These are phyloP conservation scores for Thunnus albacares DNA, from an alignment of 2,797 vertebrate genomes.

Conservation along the genomic window DNA sequence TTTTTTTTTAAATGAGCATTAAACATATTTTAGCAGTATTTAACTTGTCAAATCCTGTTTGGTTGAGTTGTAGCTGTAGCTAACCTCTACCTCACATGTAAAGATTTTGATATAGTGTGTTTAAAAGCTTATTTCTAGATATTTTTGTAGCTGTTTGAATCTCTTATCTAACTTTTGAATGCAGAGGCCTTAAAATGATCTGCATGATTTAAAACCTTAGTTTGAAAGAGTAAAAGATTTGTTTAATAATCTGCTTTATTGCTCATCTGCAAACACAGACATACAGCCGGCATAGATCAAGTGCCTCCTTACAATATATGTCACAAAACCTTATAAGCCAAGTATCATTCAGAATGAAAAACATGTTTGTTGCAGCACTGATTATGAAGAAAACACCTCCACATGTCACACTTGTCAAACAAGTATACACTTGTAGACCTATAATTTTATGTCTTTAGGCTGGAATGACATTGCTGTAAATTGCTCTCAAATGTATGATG, in stretches of 20 bases:
- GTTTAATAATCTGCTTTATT: neutral
- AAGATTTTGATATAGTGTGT: neutral
- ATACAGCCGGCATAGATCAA: neutral
- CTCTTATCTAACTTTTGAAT: neutral
- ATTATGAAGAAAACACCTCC: neutral
- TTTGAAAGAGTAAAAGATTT: neutral
- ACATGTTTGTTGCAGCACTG: neutral
- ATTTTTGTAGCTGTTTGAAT: neutral
- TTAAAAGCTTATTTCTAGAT: neutral
- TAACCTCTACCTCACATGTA: neutral
- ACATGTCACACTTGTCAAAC: neutral
- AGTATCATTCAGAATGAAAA: neutral
- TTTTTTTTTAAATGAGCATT: neutral
- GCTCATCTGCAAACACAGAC: neutral
- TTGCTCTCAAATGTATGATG: neutral
- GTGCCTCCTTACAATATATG: neutral
- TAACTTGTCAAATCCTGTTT: neutral
- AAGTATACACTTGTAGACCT: neutral
- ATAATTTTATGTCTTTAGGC: neutral
- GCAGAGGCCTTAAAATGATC: neutral
- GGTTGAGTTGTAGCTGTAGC: neutral
- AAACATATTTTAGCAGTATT: too few species aligned
- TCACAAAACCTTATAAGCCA: neutral
- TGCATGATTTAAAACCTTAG: neutral
- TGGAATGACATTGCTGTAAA: neutral